A percentile compares a stretch with the other conserved stretches of the same genome.
These are phyloP conservation scores for Phyllostomus hastatus DNA, from an alignment of 2,113 vertebrate species.

Conservation along the genomic window DNA sequence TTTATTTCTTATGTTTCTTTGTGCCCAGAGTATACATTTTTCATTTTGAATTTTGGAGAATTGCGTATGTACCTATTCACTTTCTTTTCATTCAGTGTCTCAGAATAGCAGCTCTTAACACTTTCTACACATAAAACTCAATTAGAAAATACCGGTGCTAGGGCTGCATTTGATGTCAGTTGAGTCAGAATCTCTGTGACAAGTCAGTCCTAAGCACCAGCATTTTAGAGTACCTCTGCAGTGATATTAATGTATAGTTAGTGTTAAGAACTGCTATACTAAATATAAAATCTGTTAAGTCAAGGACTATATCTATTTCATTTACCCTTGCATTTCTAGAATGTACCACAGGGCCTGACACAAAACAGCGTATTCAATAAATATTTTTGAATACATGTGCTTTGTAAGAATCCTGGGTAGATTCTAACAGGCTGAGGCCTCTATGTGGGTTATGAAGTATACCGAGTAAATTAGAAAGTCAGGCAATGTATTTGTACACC, in stretches of 20 bases:
- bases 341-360: neutral
- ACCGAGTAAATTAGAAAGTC: neutral
- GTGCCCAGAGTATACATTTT: neutral
- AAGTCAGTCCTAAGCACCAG: neutral
- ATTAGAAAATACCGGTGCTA: neutral
- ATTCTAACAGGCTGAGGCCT: neutral
- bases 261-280: neutral
- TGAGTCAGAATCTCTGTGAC: neutral
- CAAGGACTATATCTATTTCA: neutral
- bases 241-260: neutral
- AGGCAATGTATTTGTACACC: neutral
- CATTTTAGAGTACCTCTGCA: neutral
- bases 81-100: neutral
- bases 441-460: neutral
- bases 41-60: neutral
- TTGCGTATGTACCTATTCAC: neutral
- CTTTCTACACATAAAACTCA: neutral
- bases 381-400: neutral
- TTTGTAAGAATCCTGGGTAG: neutral
- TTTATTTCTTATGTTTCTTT: slow-evolving; percentile 7
- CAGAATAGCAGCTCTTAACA: neutral
- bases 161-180: neutral
- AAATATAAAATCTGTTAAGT: neutral
- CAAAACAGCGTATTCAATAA: neutral
- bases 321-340: neutral